phyloP scores from a whole-genome alignment of 1,140 invertebrate species.

The Drosophila truncata region DNA sequence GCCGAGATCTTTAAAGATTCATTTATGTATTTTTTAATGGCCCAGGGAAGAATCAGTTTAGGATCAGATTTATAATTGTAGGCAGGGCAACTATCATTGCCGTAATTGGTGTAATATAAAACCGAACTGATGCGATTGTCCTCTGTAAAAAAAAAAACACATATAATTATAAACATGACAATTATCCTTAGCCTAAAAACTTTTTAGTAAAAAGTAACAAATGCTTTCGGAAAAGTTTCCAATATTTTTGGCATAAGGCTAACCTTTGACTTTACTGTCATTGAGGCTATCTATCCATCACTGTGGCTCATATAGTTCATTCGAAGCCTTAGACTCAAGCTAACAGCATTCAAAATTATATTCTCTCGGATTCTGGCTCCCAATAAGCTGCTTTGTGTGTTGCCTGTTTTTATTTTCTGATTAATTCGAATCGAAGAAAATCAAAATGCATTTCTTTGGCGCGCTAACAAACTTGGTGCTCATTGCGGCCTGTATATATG shows the following conservation, averaged over 20 bases:
- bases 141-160: neutral
- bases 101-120: neutral
- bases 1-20: neutral
- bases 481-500: conserved; percentile 46
- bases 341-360: conserved; percentile 18
- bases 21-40: neutral
- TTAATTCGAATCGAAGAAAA: neutral
- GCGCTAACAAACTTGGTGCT: conserved; percentile 36
- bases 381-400: neutral
- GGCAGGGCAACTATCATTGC: neutral
- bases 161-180: neutral
- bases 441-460: conserved; percentile 20
- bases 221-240: neutral
- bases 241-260: too few species aligned
- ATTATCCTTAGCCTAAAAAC: neutral
- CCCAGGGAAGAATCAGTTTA: neutral
- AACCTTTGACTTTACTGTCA: neutral
- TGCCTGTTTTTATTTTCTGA: neutral
- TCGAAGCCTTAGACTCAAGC: neutral
- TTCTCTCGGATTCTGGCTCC: neutral
- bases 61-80: conserved; percentile 5
- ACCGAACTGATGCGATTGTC: conserved; percentile 1
- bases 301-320: neutral
- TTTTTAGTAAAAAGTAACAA: neutral
- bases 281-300: neutral